These are phyloP conservation scores for Oxygymnocypris stewartii DNA, from an alignment of 2,113 vertebrate genomes.

Conservation along the genomic window DNA sequence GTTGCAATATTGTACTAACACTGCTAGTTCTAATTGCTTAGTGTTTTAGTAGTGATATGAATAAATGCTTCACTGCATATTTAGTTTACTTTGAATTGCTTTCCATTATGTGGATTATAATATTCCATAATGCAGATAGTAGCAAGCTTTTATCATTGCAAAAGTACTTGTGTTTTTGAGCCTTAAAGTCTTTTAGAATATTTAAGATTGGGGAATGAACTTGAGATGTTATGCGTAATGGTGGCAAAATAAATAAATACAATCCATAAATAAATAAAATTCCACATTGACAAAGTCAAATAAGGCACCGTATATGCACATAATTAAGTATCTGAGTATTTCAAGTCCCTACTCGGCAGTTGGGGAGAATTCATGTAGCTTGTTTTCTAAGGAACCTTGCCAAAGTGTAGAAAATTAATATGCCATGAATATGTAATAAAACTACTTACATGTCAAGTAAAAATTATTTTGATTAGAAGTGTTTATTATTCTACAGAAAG, in stretches of 20 bases:
- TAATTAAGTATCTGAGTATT: background rate
- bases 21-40: background rate
- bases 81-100: conserved; percentile 18
- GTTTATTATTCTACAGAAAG: conserved; percentile 22
- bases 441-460: background rate
- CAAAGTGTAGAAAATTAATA: conserved; percentile 25
- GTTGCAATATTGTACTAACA: background rate
- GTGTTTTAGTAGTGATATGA: background rate
- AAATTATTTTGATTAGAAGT: conserved; percentile 13
- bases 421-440: background rate
- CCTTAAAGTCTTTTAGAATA: background rate
- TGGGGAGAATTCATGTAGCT: conserved; percentile 17
- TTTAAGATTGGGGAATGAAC: background rate
- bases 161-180: background rate
- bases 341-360: background rate
- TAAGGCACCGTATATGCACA: background rate
- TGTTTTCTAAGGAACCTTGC: conserved; percentile 13
- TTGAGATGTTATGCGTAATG: background rate
- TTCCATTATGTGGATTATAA: background rate
- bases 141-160: background rate
- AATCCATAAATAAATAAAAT: background rate
- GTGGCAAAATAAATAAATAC: background rate
- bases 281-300: background rate
- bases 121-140: background rate
- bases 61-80: background rate